These are phyloP conservation scores for Eulimnadia texana DNA, from an alignment of 1,140 invertebrate genomes.

Conservation along the genomic window DNA sequence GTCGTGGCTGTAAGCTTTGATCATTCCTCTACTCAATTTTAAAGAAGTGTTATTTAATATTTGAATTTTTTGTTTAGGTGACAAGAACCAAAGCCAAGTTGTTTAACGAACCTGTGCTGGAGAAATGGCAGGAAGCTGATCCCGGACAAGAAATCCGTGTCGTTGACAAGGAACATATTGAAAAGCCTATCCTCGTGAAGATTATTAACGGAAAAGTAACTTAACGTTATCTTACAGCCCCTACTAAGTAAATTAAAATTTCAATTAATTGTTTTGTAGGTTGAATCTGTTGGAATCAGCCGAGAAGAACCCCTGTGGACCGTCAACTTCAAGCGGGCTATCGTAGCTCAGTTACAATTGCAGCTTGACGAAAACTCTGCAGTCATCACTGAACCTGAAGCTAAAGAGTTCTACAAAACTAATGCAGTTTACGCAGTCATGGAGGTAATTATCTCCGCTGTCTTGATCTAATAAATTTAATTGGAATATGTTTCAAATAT, in stretches of 20 bases:
- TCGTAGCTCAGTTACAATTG: conserved; percentile 14
- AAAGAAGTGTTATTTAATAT: neutral
- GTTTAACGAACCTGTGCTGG: conserved; percentile 14
- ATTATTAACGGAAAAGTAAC: conserved; percentile 8
- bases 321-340: conserved; percentile 12
- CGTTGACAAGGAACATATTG: conserved; percentile 6
- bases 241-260: neutral
- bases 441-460: neutral
- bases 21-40: neutral
- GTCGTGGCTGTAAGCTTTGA: conserved; percentile 10
- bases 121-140: conserved; percentile 9
- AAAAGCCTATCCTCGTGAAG: conserved; percentile 12
- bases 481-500: neutral
- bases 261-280: neutral
- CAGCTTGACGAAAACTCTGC: conserved; percentile 10
- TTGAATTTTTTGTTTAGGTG: neutral
- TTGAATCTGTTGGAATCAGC: conserved; percentile 9
- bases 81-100: neutral
- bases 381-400: conserved; percentile 1
- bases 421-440: conserved; percentile 9
- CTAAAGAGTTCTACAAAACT: conserved; percentile 4
- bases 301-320: conserved; percentile 13
- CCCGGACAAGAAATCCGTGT: conserved; percentile 11
- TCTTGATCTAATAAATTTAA: neutral
- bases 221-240: neutral